Base-by-base conservation (phyloP, 2,888 invertebrate species). In the Galeruca laticollis region DNA sequence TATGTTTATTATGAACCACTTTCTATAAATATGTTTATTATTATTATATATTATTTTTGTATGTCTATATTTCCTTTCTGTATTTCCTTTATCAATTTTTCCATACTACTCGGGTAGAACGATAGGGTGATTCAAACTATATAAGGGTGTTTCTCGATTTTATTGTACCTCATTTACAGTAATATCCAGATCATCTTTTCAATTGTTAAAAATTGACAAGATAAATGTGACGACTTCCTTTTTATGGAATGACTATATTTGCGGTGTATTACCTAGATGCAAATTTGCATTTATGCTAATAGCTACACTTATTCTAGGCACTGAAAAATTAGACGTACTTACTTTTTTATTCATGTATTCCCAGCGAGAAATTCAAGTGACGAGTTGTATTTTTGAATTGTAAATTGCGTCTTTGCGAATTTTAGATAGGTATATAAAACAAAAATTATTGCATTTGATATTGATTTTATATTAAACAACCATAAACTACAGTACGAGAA, bases 221-320 rank as follows among this genome's bases (percentile, higher is more conserved):
- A 67, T 73, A 69, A 73, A 73, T 70, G 68, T 70, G 59, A 63
- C 61, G 68, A 68, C 68, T 66, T 66, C 67, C 73, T 70, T 57
- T 52, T 51, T 59, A 70, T 70, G 69, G 71, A 73, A 72, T 57
- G 72, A 63, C 75, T 67, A 66, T 75, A 75, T 75, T 72, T 73
- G 73, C 72, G 75, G 71, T 67, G 71, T 71, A 75, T 73, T 74
- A 73, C 71, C 72, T 75, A 76, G 70, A 76, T 76, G 77, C 67
- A 76, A 75, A 76, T 77, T 76, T 72, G 73, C 75, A 70, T 76
- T 76, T 75, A 76, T 76, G 72, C 75, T 71, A 71, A 75, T 72
- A 66, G 37, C 43, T 59, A 60, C 70, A 72, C 73, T 73, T 69
- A 73, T 63, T 37, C 63, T 63, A 51, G 70, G 66, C 65, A 72